Conservation (phyloP, 2,888 invertebrate species). For the Oeneis ivallda region DNA sequence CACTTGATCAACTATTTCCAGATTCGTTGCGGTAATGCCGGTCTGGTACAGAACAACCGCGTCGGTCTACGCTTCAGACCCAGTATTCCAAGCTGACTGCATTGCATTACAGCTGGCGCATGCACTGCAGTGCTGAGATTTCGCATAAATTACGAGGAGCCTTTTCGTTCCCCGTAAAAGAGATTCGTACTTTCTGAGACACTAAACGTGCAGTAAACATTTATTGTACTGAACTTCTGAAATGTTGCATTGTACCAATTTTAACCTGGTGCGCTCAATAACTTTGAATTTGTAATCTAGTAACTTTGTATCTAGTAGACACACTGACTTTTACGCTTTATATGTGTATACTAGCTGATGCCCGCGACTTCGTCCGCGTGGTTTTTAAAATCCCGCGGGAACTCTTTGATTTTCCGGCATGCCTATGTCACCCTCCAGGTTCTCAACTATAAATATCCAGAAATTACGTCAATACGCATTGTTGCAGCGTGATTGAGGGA, state of each 20-base stretch:
- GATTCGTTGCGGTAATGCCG: too few species aligned
- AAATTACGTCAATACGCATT: too few species aligned
- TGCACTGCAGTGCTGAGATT: conserved; percentile 15
- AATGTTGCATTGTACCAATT: neutral
- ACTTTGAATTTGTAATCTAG: too few species aligned
- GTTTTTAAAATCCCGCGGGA: too few species aligned
- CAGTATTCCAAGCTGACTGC: conserved; percentile 1
- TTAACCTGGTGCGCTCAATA: neutral
- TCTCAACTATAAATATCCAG: too few species aligned
- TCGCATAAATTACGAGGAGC: conserved; percentile 13
- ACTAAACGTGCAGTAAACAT: conserved; percentile 9
- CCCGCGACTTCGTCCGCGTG: too few species aligned
- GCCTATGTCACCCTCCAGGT: too few species aligned
- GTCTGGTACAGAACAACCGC: neutral
- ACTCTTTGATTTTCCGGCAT: too few species aligned
- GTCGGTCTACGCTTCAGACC: conserved; percentile 1
- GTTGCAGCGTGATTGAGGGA: too few species aligned
- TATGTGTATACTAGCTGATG: too few species aligned
- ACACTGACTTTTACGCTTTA: neutral
- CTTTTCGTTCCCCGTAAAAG: conserved; percentile 15
- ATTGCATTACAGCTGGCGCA: conserved; percentile 6
- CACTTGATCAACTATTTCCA: too few species aligned
- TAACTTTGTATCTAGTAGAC: too few species aligned
- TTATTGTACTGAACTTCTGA: conserved; percentile 4
- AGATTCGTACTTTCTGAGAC: conserved; percentile 7